Evolutionary conservation across 1,140 invertebrate species (phyloP).

Genomic region (Whitmania pigra): DNA sequence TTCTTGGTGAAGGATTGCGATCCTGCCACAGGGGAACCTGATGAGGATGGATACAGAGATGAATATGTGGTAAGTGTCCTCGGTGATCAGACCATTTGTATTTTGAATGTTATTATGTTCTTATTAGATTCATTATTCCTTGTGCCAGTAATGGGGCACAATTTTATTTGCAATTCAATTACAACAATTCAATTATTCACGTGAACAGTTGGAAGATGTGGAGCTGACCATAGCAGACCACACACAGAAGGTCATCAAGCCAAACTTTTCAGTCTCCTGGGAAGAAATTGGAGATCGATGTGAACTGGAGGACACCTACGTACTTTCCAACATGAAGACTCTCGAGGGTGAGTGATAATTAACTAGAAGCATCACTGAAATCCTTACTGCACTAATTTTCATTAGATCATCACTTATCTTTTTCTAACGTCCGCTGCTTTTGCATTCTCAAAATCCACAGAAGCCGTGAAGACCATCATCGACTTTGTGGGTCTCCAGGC

Average conservation of each 20-base stretch:
- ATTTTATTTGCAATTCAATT: not conserved
- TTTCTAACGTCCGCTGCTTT: not conserved
- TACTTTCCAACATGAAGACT: conserved; percentile 62
- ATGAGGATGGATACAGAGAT: conserved; percentile 76
- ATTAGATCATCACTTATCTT: not conserved
- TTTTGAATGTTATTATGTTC: too few relatives aligned
- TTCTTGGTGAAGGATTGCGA: conserved; percentile 92
- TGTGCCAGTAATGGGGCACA: too few relatives aligned
- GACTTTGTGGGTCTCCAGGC: conserved; percentile 76
- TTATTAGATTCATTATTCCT: too few relatives aligned
- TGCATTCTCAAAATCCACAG: conserved; percentile 38
- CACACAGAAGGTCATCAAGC: conserved; percentile 67
- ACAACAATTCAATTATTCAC: conserved; percentile 11
- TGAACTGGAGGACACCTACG: conserved; percentile 79
- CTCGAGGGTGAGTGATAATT: conserved; percentile 48
- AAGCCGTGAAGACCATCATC: conserved; percentile 73
- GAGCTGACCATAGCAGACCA: conserved; percentile 80
- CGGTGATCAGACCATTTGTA: not conserved
- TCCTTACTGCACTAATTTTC: not conserved
- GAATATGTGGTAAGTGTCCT: conserved; percentile 56
- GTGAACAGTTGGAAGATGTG: conserved; percentile 69
- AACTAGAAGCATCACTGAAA: not conserved
- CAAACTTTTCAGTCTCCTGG: conserved; percentile 54
- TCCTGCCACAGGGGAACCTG: conserved; percentile 77
- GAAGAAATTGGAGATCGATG: conserved; percentile 61